Evolutionary conservation across 2,888 invertebrate genomes (phyloP), one percentile per base, ranked within the genome.

Genomic region (Tetheella fluctuosa): DNA sequence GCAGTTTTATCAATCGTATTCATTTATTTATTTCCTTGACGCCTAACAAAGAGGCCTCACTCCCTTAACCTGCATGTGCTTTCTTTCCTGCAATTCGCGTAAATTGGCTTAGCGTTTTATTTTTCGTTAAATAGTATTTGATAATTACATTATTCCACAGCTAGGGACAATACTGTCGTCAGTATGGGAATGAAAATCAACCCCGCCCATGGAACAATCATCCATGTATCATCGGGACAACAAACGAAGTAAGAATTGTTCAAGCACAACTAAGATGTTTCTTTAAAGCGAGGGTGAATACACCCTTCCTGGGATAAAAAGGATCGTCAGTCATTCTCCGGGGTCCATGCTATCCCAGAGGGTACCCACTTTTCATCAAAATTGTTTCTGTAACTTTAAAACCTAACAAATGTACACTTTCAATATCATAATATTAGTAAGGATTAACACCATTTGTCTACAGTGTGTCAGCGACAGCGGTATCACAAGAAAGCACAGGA

Each of bases 171-270:
- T 71, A 86, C 89, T 0, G 86, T 88, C 2, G 91, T 89, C 71
- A 91, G 90, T 73, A 91, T 91, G 91, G 92, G 92, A 42, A 92
- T 91, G 91, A 93, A 93, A 73, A 92, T 92, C 5, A 93, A 91
- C 63, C 91, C 91, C 2, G 85, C 91, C 0, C 92, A 93, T 64
- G 92, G 92, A 4, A 91, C 92, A 53, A 91, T 93, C 57, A 92
- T 93, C 17, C 92, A 93, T 59, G 91, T 93, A 23, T 93, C 92
- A 23, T 93, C 92, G 0, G 92, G 92, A 28, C 92, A 93, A 59
- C 92, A 93, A 74, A 91, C 91, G 0, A 93, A 91, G 92, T 93
- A 71, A 86, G 85, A 59, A 55, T 17, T n/a, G 20, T 17, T 58
- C 13, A 37, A 2, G 15, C 13, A 37, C 37, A 37, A 15, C 37